phyloP scores from a whole-genome alignment of 2,113 vertebrate species.

The Otis tarda region DNA sequence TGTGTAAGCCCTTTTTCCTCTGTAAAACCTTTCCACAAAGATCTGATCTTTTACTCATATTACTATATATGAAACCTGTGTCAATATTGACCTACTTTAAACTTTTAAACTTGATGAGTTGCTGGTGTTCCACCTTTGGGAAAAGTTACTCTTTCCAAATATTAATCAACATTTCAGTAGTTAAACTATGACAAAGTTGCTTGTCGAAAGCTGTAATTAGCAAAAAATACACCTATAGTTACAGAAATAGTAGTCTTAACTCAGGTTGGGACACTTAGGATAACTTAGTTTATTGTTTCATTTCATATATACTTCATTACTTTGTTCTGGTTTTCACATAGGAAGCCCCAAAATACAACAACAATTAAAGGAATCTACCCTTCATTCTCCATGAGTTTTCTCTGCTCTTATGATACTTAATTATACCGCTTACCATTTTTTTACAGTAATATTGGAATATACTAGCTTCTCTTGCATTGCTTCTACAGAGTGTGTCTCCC shows the following conservation, averaged over 20 bases:
- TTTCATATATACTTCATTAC: background rate
- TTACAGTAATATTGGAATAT: background rate
- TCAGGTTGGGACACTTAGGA: background rate
- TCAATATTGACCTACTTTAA: background rate
- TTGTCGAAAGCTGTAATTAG: constrained; percentile 11
- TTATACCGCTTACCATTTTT: background rate
- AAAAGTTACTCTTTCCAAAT: background rate
- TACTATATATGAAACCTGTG: background rate
- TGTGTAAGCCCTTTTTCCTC: background rate
- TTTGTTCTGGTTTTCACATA: background rate
- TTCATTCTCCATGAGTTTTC: background rate
- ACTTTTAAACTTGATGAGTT: background rate
- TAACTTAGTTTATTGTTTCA: background rate
- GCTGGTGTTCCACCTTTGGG: background rate
- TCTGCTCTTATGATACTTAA: background rate
- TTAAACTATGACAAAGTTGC: background rate
- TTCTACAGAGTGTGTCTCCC: background rate
- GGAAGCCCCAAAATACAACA: background rate
- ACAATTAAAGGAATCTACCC: background rate
- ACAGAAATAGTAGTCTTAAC: background rate
- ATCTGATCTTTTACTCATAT: background rate
- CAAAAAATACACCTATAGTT: background rate
- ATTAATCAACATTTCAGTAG: background rate
- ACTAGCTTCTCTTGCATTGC: background rate
- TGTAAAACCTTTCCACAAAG: background rate